Evolutionary conservation across 2,888 invertebrate genomes (phyloP), one percentile per base, ranked within the genome.

Genomic region (Hydropsyche betteni): DNA sequence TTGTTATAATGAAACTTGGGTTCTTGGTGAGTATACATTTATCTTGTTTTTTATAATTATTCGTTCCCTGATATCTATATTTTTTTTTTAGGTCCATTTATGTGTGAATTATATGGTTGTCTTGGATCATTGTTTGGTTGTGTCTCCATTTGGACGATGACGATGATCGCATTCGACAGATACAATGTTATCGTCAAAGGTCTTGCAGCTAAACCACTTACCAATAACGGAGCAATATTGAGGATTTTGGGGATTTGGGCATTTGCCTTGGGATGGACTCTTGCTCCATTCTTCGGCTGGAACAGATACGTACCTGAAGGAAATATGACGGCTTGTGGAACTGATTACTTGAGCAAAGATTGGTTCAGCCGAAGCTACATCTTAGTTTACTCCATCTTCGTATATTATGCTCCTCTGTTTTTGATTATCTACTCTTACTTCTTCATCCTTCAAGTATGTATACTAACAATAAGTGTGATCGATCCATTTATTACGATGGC

Each of bases 131-230:
- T 96, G 76, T 96, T 94, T 82, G 97, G 97, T 77, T 94, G 95
- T 83, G 90, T 90, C 81, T 97, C 96, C 77, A 97, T 97, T 82
- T 96, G 96, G 94, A 93, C 95, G 44, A 95, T 97, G 94, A 93
- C 93, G 14, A 91, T 93, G 91, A 96, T 97, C 81, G 94, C 97
- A 75, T 90, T 96, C 82, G 97, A 97, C 84, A 90, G 97, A 81
- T 97, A 97, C 89, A 95, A 95, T 84, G 97, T 97, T 76, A 97
- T 97, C 83, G 96, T 97, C 53, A 95, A 95, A 85, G 94, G 96
- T 81, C 89, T 97, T 81, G 91, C 95, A 74, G 96, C 93, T 12
- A 91, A 93, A 81, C 95, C 95, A 34, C 89, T 96, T 89, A 93
- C 93, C 72, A 93, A 91, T 82, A 94, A 92, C 81, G 91, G 92